Evolutionary conservation across 1,140 invertebrate species (phyloP), one percentile per base, ranked within the genome.

Genomic region (Brachionus manjavacas): DNA sequence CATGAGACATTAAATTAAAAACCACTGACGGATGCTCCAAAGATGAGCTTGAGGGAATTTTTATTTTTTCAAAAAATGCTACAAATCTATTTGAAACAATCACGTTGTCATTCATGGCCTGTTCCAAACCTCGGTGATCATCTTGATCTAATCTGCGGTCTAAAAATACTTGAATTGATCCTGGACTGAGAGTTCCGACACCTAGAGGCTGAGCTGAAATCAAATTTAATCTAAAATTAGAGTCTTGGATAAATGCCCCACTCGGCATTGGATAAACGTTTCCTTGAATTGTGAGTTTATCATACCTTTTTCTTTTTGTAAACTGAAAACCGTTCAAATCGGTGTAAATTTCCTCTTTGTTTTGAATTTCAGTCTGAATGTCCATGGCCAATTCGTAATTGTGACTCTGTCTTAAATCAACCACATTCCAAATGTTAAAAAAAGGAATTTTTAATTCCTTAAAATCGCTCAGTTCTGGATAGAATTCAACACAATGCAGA

Each of bases 301-400:
- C 90, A 86, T 95, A 94, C 74, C 93, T 92, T 86, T 94, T 93
- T 6, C 96, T 92, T 87, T 93, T 93, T 60, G 88, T 93, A 91
- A 96, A 96, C 87, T 96, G 95, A 86, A 96, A 96, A 0, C 96
- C 96, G 88, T 97, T 99, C 84, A 95, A 92, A 89, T 99, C 97
- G 0, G 96, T 95, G 86, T 94, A 98, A 88, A 97, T 96, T 28
- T 86, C 86, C 74, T 90, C 87, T 16, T 87, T 85, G 86, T 89
- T 90, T n/a, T 96, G 85, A 92, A 92, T 86, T 86, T 95, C 94
- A 0, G 95, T 95, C 68, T 94, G 92, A 2, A 98, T 89, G 66
- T 95, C 90, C 95, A 99, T 97, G 4, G 94, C 93, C 9, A 99
- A 14, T 25, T 81, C 79, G 12, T 41, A 81, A 14, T 81, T 81